These are phyloP conservation scores for Phycodurus eques DNA, from an alignment of 2,113 vertebrate species.

Conservation along the genomic window DNA sequence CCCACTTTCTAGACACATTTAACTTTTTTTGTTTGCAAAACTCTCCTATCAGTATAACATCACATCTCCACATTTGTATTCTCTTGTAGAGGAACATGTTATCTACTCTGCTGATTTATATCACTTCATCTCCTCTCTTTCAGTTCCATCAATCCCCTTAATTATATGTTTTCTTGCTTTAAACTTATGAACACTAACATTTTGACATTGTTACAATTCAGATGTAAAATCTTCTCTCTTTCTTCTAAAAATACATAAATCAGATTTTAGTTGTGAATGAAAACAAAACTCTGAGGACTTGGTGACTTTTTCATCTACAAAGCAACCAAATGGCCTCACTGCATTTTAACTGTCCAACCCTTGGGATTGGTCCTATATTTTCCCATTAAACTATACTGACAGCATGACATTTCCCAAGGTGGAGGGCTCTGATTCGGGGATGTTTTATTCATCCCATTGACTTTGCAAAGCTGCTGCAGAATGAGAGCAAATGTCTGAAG, in stretches of 20 bases:
- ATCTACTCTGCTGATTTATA: too few relatives aligned
- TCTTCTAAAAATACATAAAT: not conserved
- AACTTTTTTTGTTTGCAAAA: too few relatives aligned
- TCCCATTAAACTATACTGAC: conserved; percentile 67
- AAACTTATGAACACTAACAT: not conserved
- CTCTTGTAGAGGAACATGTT: too few relatives aligned
- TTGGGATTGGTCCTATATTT: conserved; percentile 54
- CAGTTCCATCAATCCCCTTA: not conserved
- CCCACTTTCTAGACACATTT: too few relatives aligned
- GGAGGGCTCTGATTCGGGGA: conserved; percentile 61
- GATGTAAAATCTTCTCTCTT: not conserved
- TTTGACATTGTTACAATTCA: not conserved
- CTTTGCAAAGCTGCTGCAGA: conserved; percentile 53
- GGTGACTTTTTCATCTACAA: conserved; percentile 12
- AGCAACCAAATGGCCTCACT: conserved; percentile 22
- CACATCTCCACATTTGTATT: not conserved
- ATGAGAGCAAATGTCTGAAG: conserved; percentile 45
- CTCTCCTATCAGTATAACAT: too few relatives aligned
- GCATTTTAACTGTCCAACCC: conserved; percentile 46
- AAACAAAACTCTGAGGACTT: too few relatives aligned
- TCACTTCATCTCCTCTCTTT: not conserved
- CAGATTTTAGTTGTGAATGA: too few relatives aligned
- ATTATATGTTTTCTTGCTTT: not conserved
- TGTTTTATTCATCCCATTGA: conserved; percentile 76
- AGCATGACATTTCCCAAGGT: conserved; percentile 71